phyloP scores from a whole-genome alignment of 92 coral and sea anemone species.

The Phenganax marumi region DNA sequence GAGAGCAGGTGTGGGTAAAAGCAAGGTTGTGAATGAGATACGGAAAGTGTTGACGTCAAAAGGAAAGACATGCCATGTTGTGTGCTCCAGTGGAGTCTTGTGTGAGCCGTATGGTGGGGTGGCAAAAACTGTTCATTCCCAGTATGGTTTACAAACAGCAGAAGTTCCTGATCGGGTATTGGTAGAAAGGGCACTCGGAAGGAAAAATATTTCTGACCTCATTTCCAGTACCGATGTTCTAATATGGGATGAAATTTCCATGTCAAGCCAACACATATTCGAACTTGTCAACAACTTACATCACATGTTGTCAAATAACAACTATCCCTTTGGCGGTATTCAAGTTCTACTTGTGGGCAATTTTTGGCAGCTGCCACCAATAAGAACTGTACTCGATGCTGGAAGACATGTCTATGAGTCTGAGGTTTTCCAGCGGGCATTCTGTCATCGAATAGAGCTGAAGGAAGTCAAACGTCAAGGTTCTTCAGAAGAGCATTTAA shows the following conservation, averaged over 20 bases:
- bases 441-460: constrained; percentile 6
- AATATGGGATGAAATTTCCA: constrained; percentile 22
- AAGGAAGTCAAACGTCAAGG: neutral
- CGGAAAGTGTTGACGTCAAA: neutral
- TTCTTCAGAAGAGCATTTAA: neutral
- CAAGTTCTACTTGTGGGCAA: neutral
- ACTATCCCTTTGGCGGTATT: neutral
- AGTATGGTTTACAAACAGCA: constrained; percentile 14
- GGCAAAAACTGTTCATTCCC: constrained; percentile 7
- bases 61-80: neutral
- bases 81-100: neutral
- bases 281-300: neutral
- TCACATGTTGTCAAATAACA: neutral
- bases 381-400: neutral
- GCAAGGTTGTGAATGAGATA: neutral
- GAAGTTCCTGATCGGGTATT: neutral
- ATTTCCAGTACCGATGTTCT: neutral
- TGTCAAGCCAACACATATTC: constrained; percentile 3
- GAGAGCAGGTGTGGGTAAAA: constrained; percentile 6
- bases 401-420: neutral
- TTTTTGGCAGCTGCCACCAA: constrained; percentile 15
- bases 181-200: neutral
- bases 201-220: neutral
- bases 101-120: neutral
- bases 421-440: neutral